Evolutionary conservation across 2,797 vertebrate species (phyloP), one percentile per base, ranked within the genome.

Genomic region (Cuniculus paca): DNA sequence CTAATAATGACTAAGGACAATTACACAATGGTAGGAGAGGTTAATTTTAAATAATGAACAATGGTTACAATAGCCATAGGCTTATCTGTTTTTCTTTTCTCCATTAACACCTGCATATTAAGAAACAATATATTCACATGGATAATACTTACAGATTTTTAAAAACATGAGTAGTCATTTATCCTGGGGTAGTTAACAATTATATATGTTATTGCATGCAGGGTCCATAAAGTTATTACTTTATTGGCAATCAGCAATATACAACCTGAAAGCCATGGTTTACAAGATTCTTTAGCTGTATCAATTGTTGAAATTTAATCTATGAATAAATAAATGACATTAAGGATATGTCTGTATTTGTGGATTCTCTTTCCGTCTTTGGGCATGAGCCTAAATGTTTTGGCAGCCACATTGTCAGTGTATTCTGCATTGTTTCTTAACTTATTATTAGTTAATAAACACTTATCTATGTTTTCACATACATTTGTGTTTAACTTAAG

Each of bases 1-100:
- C 22, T 81, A 17, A 81, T 92, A 94, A 82, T 81, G 19, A 94
- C n/a, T 94, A 6, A 52, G 83, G 81, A 79, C 5, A 90, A 82
- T 92, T 61, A 61, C n/a, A 81, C 4, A 24, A 75, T 88, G 60
- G 39, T 84, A 74, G 80, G 1, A 22, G 20, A 74, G 14, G 39
- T 10, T 36, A 72, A 81, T 86, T 83, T 72, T 26, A 95, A 87
- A 82, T 80, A 78, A 83, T 36, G 86, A 91, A n/a, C 2, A 74
- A 5, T 84, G 28, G 7, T 91, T 86, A 48, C 0, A 68, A 1
- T 42, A 83, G 34, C 34, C 19, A 61, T 0, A n/a, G 28, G 3
- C 56, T 92, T 3, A 85, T 3, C 4, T 72, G 8, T 1, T 20
- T 28, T 9, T 36, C 72, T 91, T 80, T 87, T 68, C 0, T 88